Percentiles rank a stretch among this genome's conserved stretches.
Evolutionary conservation across 2,113 vertebrate genomes (phyloP).

Genomic region (Leptobrachium leishanense): DNA sequence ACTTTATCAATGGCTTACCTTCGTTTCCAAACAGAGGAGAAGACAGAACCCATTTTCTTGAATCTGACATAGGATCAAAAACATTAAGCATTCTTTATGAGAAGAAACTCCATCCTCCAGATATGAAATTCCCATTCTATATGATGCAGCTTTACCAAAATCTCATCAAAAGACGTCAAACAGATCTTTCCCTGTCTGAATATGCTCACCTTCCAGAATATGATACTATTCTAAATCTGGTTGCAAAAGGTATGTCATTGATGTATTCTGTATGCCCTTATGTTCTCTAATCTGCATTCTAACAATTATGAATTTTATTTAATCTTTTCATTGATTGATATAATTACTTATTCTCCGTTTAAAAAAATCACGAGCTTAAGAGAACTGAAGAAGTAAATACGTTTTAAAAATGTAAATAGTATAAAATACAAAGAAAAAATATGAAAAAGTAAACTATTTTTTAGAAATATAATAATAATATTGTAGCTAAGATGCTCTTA

Average conservation of each 20-base stretch:
- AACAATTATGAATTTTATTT: too few relatives aligned
- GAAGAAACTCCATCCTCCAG: constrained; percentile 36
- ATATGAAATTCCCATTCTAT: constrained; percentile 67
- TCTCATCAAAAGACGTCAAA: constrained; percentile 51
- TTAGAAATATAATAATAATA: too few relatives aligned
- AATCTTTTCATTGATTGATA: too few relatives aligned
- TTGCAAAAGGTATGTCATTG: constrained; percentile 73
- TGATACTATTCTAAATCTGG: constrained; percentile 74
- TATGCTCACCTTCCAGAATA: constrained; percentile 53
- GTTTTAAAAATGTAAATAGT: too few relatives aligned
- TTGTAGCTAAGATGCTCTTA: too few relatives aligned
- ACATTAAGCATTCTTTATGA: constrained; percentile 6
- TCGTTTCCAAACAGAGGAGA: background rate
- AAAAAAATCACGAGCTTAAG: too few relatives aligned
- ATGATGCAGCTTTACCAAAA: constrained; percentile 84
- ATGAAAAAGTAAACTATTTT: too few relatives aligned
- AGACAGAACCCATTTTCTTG: background rate
- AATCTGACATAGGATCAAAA: background rate
- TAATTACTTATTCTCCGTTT: too few relatives aligned
- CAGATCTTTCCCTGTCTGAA: constrained; percentile 43
- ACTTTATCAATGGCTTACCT: constrained; percentile 33
- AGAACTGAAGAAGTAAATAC: too few relatives aligned
- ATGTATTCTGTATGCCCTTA: too few relatives aligned
- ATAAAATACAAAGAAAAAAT: too few relatives aligned
- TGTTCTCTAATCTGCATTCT: too few relatives aligned